Conservation (phyloP, 2,797 vertebrate species). For the Pterois miles region DNA sequence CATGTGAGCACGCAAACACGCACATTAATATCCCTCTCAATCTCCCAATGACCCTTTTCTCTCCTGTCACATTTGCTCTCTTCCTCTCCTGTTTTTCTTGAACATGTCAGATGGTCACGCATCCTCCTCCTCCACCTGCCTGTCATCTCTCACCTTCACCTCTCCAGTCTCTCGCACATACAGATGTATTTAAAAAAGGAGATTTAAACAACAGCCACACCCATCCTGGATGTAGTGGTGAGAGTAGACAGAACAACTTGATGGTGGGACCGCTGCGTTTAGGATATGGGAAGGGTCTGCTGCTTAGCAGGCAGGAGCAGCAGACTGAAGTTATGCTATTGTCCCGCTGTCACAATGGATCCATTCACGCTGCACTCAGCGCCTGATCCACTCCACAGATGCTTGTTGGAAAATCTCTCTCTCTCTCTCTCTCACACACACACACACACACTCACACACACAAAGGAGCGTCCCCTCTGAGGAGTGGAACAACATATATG, state of each 20-base stretch:
- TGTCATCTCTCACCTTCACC: background rate
- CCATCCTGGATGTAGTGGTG: background rate
- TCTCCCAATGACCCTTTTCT: slow-evolving; percentile 69
- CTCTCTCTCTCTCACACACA: slow-evolving; percentile 12
- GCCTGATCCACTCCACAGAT: slow-evolving; percentile 77
- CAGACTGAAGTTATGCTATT: slow-evolving; percentile 77
- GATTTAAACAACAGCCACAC: slow-evolving; percentile 14
- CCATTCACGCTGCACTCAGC: slow-evolving; percentile 67
- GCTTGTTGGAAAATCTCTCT: slow-evolving; percentile 71
- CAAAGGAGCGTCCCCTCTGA: slow-evolving; percentile 37
- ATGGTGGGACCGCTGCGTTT: slow-evolving; percentile 9
- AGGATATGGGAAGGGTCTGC: slow-evolving; percentile 20
- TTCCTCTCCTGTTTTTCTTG: background rate
- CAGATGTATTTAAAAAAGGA: background rate
- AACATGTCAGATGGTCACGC: background rate
- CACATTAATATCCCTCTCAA: slow-evolving; percentile 65
- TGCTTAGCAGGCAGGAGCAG: slow-evolving; percentile 55
- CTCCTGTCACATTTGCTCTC: slow-evolving; percentile 1
- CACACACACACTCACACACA: slow-evolving; percentile 33
- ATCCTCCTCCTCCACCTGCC: background rate
- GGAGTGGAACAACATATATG: slow-evolving; percentile 21
- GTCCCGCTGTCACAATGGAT: slow-evolving; percentile 79
- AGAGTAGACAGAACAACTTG: background rate
- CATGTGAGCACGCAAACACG: slow-evolving; percentile 33
- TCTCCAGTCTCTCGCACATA: background rate